Percentiles rank a stretch among this genome's conserved stretches.
phyloP scores from a whole-genome alignment of 2,113 vertebrate species.

The Mastomys coucha region DNA sequence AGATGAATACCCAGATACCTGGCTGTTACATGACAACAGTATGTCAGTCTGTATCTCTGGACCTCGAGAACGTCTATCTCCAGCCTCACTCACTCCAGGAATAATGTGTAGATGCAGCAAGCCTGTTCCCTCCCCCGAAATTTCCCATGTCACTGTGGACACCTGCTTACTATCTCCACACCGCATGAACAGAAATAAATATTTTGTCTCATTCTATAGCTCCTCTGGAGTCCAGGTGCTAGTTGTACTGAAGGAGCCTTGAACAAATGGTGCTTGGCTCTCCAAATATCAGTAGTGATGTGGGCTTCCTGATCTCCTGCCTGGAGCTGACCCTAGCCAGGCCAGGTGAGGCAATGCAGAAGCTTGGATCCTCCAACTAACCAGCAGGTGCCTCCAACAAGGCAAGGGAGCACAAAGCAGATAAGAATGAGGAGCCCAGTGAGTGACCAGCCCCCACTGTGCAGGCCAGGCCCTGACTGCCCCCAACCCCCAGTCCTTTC shows the following conservation, averaged over 20 bases:
- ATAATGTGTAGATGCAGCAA: neutral
- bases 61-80: neutral
- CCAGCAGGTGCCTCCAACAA: conserved; percentile 63
- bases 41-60: neutral
- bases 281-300: neutral
- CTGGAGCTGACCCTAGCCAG: neutral
- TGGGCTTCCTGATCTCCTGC: conserved; percentile 14
- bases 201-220: neutral
- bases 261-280: neutral
- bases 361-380: conserved; percentile 19
- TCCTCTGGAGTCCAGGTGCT: neutral
- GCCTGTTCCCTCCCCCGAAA: neutral
- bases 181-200: neutral
- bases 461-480: neutral
- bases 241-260: neutral
- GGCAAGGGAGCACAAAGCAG: conserved; percentile 2
- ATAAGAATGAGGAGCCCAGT: conserved; percentile 13
- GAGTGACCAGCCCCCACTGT: neutral
- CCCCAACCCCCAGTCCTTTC: neutral
- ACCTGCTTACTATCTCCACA: neutral
- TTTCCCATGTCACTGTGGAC: neutral
- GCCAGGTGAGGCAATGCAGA: neutral
- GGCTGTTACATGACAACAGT: neutral
- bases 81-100: neutral
- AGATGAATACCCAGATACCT: neutral